phyloP scores from a whole-genome alignment of 1,140 invertebrate genomes.

The Hetaerina americana region DNA sequence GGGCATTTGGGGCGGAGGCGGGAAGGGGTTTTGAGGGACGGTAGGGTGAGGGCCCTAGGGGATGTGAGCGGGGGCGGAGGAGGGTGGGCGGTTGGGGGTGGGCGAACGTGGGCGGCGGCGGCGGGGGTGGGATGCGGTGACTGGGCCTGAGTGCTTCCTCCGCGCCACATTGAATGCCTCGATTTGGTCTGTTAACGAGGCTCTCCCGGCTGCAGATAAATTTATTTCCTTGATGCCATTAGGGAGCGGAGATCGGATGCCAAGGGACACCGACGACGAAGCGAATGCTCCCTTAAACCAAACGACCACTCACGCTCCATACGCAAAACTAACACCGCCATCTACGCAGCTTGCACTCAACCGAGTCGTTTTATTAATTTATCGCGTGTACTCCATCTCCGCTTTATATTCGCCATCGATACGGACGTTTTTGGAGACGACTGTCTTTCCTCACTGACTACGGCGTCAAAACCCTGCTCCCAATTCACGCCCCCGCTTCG shows the following conservation, averaged over 20 bases:
- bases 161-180: neutral
- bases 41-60: too few species aligned
- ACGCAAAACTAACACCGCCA: neutral
- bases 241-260: neutral
- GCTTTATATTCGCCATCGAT: too few species aligned
- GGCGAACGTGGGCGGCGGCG: conserved; percentile 6
- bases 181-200: conserved; percentile 2
- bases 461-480: too few species aligned
- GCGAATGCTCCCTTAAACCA: neutral
- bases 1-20: too few species aligned
- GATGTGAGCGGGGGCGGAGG: too few species aligned
- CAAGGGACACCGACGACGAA: neutral
- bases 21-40: too few species aligned
- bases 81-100: conserved; percentile 8
- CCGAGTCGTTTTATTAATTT: neutral
- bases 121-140: conserved; percentile 26
- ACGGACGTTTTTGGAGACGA: too few species aligned
- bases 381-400: neutral
- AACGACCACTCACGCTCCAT: neutral
- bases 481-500: too few species aligned
- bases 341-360: neutral
- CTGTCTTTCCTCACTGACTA: too few species aligned
- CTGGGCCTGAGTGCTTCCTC: neutral
- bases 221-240: neutral
- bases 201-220: neutral